Evolutionary conservation across 2,888 invertebrate genomes (phyloP).

Genomic region (Melinaea marsaeus): DNA sequence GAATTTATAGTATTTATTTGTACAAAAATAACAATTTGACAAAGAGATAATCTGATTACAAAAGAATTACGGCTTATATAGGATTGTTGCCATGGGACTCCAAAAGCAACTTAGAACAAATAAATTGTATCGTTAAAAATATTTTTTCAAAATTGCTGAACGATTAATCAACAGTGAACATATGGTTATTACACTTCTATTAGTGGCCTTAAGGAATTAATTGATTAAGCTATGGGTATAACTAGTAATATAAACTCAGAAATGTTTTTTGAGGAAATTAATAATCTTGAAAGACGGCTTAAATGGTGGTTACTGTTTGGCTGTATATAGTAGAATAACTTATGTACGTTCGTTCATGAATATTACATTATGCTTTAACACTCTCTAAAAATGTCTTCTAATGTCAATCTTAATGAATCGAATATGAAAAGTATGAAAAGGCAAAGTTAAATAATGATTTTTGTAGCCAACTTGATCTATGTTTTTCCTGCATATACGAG

Average conservation of each 20-base stretch:
- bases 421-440: too few relatives aligned
- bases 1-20: not conserved
- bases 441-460: too few relatives aligned
- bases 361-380: too few relatives aligned
- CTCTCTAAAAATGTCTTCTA: too few relatives aligned
- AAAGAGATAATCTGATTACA: not conserved
- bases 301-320: slow-evolving; percentile 8
- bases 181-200: slow-evolving; percentile 24
- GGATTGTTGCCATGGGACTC: not conserved
- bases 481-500: too few relatives aligned
- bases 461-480: too few relatives aligned
- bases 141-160: slow-evolving; percentile 28
- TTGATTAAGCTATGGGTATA: slow-evolving; percentile 29
- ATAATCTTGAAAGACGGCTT: slow-evolving; percentile 26
- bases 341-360: slow-evolving; percentile 18
- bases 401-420: too few relatives aligned
- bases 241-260: slow-evolving; percentile 24
- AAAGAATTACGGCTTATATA: not conserved
- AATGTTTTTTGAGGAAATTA: slow-evolving; percentile 26
- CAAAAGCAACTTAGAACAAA: slow-evolving; percentile 26
- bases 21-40: not conserved
- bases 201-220: slow-evolving; percentile 27
- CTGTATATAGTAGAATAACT: slow-evolving; percentile 17
- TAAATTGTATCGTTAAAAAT: slow-evolving; percentile 27
- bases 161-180: slow-evolving; percentile 27